Evolutionary conservation across 1,140 invertebrate genomes (phyloP), one percentile per base, ranked within the genome.

Genomic region (Drosophila dunni): DNA sequence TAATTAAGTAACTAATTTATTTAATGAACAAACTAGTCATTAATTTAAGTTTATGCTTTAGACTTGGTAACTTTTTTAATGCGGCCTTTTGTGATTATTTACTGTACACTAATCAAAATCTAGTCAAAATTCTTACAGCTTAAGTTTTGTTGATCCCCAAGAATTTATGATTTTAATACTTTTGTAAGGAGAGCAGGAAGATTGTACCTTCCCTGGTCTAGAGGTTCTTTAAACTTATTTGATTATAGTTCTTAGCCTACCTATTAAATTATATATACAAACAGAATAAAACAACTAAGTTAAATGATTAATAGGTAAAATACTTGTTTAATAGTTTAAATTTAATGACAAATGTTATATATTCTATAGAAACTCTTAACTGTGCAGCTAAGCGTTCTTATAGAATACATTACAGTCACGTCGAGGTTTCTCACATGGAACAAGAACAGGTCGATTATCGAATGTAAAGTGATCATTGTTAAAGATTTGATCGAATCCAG

Each of bases 41-140:
- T 69, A 56, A 6, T 6, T 10, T 69, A 69, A 24, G 56, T 53
- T 36, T 60, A 34, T 54, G 46, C 64, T 42, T 61, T 62, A n/a
- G 15, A 74, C 29, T 74, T 63, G 61, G 42, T 48, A 50, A 38
- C 62, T 50, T 60, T 40, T 73, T 69, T 9, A 69, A 56, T 74
- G 71, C 71, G 71, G 71, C 71, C 71, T 74, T 74, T 74, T 74
- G 71, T 74, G 71, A 74, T 74, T 73, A 20, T 64, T 56, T 66
- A 46, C 24, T 38, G 57, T 69, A 53, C 36, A 53, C 24, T 34
- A 53, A 63, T 44, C 71, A 63, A 74, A 74, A 74, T 74, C 71
- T 74, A 74, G 71, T 69, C 71, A 62, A 74, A 74, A 74, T 74
- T 72, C 58, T 69, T 40, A 46, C 50, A 57, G 7, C 11, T 17